These are phyloP conservation scores for Pelecanus crispus DNA, from an alignment of 2,113 vertebrate species.

Conservation along the genomic window DNA sequence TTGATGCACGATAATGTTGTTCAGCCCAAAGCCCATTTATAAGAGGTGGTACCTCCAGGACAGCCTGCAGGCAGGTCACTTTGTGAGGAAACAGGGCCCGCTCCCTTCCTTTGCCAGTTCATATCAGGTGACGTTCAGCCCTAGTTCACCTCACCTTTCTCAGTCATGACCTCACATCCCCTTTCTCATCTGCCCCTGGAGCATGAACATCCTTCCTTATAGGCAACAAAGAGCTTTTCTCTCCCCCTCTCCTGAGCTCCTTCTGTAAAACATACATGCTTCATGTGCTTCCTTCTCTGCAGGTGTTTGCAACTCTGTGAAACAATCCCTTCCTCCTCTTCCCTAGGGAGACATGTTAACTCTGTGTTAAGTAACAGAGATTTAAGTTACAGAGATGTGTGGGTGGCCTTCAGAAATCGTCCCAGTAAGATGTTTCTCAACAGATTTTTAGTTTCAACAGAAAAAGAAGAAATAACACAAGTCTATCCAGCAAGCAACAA, in stretches of 20 bases:
- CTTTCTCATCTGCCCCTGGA: not conserved
- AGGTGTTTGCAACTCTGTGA: not conserved
- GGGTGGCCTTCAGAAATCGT: not conserved
- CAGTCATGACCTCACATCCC: not conserved
- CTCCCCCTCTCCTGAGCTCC: not conserved
- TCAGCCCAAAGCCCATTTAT: not conserved
- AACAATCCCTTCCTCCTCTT: not conserved
- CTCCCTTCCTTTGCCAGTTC: not conserved
- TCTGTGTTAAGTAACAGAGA: not conserved
- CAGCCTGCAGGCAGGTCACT: not conserved
- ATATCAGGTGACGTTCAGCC: not conserved
- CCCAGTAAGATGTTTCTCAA: not conserved
- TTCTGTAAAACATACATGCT: not conserved
- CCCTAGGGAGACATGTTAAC: not conserved
- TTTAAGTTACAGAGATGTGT: not conserved
- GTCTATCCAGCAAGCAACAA: not conserved
- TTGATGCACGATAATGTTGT: not conserved
- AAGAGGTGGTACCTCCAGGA: not conserved
- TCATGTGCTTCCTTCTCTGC: not conserved
- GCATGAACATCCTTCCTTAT: not conserved
- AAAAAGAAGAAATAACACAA: not conserved
- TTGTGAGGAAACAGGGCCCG: not conserved
- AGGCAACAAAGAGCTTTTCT: not conserved
- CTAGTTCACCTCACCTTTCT: not conserved
- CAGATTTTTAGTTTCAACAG: not conserved